Base-by-base conservation (phyloP, 2,113 vertebrate species). In the Shinisaurus crocodilurus region DNA sequence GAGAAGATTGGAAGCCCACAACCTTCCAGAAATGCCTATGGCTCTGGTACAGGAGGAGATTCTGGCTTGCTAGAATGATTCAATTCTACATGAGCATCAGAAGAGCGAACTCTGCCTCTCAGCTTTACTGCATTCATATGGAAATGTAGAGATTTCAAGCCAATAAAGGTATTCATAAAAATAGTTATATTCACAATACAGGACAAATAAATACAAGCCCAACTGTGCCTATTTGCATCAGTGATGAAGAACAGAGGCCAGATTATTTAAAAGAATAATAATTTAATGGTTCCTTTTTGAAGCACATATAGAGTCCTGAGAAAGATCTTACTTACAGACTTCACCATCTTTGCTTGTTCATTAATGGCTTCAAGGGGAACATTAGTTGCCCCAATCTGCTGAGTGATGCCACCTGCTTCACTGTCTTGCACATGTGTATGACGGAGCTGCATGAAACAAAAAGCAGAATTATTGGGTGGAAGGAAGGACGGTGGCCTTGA, bases 321-420 rank as follows among this genome's bases (percentile, higher is more conserved):
- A 74, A 25, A 57, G 20, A 10, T 83, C 0, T 20, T 91, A 97
- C 98, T 96, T 97, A 99, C 99, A 34, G 98, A 98, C 97, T 99
- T 99, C 87, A 99, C 98, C 99, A 99, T 99, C 97, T 97, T 99
- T 1, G 98, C 98, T 95, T 99, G 99, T 87, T 99, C 99, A 43
- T 98, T 97, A 82, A 99, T 98, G 69, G 99, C 98, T 94, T 99
- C 99, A 34, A 98, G 97, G 0, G 99, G 99, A 91, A 99, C 99
- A 84, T 99, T 99, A 45, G 99, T 99, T 45, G 99, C 99, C 23
- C 99, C 99, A 23, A 99, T 99, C 95, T 99, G 99, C 95, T 99
- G 99, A 29, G 99, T 99, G 97, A 99, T 99, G 25, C 99, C 99
- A 88, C 99, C 99, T 9, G 99, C 99, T 96, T 99, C 99, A 1